A percentile compares a stretch with the other conserved stretches of the same genome.
These are phyloP conservation scores for Cheilosia urbana DNA, from an alignment of 2,888 invertebrate species.

Conservation along the genomic window DNA sequence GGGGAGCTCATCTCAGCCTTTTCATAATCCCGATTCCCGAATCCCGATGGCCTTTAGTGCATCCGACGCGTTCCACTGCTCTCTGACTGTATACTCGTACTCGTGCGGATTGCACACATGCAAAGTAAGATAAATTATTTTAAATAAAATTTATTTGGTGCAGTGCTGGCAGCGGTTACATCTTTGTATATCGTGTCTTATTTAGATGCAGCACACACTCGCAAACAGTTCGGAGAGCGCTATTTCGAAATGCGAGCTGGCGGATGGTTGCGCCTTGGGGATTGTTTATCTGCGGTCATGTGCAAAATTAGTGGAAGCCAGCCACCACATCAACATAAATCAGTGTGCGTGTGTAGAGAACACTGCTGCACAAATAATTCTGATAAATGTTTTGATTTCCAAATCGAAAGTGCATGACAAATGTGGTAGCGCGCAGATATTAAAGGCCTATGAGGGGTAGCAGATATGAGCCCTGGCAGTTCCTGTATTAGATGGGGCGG, in stretches of 20 bases:
- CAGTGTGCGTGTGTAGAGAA: slow-evolving; percentile 30
- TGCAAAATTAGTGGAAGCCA: slow-evolving; percentile 69
- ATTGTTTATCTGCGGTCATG: slow-evolving; percentile 66
- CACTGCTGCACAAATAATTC: slow-evolving; percentile 44
- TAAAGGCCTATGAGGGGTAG: not conserved
- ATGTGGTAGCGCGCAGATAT: slow-evolving; percentile 6
- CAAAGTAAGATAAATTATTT: slow-evolving; percentile 72
- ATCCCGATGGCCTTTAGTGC: slow-evolving; percentile 53
- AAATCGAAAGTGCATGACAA: slow-evolving; percentile 62
- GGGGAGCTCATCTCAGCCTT: slow-evolving; percentile 24
- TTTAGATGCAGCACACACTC: slow-evolving; percentile 18
- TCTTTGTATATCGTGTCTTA: slow-evolving; percentile 53
- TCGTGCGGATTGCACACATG: slow-evolving; percentile 7
- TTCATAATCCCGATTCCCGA: slow-evolving; percentile 52
- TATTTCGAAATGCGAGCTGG: slow-evolving; percentile 44
- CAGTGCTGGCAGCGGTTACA: slow-evolving; percentile 37
- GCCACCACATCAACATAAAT: slow-evolving; percentile 71
- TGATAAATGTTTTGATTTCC: slow-evolving; percentile 62
- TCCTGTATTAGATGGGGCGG: no score
- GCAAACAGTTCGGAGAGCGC: slow-evolving; percentile 2
- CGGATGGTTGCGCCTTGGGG: slow-evolving; percentile 20
- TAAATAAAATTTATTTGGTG: slow-evolving; percentile 68
- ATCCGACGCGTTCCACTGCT: slow-evolving; percentile 18
- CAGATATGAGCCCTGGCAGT: no score
- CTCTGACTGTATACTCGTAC: not conserved